Base-by-base conservation (phyloP, 2,113 vertebrate species). In the Cercocebus atys region DNA sequence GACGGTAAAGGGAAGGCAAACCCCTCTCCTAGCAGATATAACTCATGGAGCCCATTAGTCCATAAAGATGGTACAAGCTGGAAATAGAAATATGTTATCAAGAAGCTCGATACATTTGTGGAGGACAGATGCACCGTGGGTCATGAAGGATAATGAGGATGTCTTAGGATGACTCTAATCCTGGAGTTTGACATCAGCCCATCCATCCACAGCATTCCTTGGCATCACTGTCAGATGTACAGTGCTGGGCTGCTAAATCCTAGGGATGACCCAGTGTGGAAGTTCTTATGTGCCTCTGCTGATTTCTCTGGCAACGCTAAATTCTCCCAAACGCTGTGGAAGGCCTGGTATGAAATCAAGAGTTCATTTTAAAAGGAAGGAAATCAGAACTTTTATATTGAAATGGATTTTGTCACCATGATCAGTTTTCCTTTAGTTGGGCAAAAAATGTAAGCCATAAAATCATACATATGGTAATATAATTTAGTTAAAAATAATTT, bases 141-240 rank as follows among this genome's bases (percentile, higher is more conserved):
- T 87, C 90, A 68, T 35, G 50, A 59, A 80, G 79, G 79, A 87
- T 70, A 76, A 84, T 5, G 14, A 70, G 47, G 50, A n/a, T 22
- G 83, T 94, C 82, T 93, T 92, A 52, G 84, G 89, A 61, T 30
- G 27, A 84, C 83, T 84, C 95, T 96, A 96, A 97, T 92, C 70
- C 59, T 96, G 80, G 97, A 84, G 68, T 40, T 32, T 95, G 97
- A 96, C 87, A 52, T 96, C 97, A 97, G 86, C 50, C 75, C 75
- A 52, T 64, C 50, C 47, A n/a, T 18, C 64, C 35, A 35, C 40
- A 0, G 9, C 38, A 14, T 90, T 95, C 85, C 85, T 73, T 22
- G 38, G 85, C 75, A 43, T 83, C 55, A 17, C 87, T 59, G 75
- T 87, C 90, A 93, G 52, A n/a, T 0, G 12, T 40, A 17, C 30